A percentile compares a stretch with the other conserved stretches of the same genome.
phyloP scores from a whole-genome alignment of 2,888 invertebrate genomes.

The Pogonocherus hispidulus region DNA sequence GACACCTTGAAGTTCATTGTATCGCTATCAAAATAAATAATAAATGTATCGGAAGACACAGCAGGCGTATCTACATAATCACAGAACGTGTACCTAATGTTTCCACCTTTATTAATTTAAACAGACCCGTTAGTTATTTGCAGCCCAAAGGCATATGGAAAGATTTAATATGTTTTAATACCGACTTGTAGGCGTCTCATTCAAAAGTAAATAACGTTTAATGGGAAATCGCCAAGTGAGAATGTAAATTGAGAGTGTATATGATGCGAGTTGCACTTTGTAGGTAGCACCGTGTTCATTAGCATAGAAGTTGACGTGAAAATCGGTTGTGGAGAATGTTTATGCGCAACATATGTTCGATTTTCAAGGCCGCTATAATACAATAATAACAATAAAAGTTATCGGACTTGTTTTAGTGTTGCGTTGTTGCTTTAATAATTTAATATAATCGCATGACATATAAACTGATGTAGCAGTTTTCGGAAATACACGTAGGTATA shows the following conservation, averaged over 20 bases:
- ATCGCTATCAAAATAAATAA: background rate
- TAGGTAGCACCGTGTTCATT: constrained; percentile 15
- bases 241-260: background rate
- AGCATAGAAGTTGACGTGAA: constrained; percentile 12
- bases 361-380: background rate
- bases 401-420: background rate
- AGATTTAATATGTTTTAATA: background rate
- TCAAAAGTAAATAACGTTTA: constrained; percentile 43
- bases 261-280: background rate
- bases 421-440: background rate
- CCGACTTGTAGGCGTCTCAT: constrained; percentile 36
- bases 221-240: constrained; percentile 35
- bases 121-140: background rate
- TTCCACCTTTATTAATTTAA: background rate
- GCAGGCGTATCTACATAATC: background rate
- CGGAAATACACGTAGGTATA: background rate
- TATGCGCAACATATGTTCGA: background rate
- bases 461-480: background rate
- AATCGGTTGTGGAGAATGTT: background rate
- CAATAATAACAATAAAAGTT: background rate
- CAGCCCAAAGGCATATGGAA: background rate
- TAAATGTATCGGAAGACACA: background rate
- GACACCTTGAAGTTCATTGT: background rate
- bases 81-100: background rate
- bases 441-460: background rate